A percentile compares a stretch with the other conserved stretches of the same genome.
phyloP scores from a whole-genome alignment of 2,113 vertebrate species.

The Alces alces region DNA sequence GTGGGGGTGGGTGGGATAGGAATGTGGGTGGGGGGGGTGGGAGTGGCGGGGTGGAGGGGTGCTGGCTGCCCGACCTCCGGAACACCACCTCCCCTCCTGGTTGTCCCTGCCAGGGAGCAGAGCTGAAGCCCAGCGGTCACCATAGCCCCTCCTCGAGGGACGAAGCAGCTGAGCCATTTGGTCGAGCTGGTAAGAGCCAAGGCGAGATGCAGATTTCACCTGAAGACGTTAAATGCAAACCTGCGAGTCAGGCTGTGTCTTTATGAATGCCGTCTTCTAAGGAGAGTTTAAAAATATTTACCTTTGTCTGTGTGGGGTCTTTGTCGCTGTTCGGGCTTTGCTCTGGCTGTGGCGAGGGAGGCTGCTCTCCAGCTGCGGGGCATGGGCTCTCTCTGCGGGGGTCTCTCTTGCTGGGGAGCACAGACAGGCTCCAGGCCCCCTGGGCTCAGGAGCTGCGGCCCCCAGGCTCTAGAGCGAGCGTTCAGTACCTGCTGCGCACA shows the following conservation, averaged over 20 bases:
- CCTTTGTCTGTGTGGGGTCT: neutral
- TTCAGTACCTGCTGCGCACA: fast-evolving
- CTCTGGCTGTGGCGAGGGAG: neutral
- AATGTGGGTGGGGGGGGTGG: no score
- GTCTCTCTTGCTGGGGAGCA: neutral
- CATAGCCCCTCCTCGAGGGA: neutral
- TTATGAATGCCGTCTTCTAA: neutral
- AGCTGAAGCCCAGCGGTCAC: no score
- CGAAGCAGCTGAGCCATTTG: neutral
- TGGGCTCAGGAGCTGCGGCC: neutral
- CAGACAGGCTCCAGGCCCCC: neutral
- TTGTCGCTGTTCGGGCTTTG: fast-evolving
- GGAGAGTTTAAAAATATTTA: neutral
- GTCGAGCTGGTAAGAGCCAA: neutral
- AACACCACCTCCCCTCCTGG: neutral
- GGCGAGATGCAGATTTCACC: fast-evolving
- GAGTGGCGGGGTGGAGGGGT: no score
- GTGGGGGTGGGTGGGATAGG: no score
- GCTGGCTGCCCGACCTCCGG: neutral
- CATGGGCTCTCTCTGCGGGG: neutral
- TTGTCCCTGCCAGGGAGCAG: neutral
- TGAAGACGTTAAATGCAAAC: neutral
- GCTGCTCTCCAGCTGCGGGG: neutral
- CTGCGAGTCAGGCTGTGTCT: neutral
- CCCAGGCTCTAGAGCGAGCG: fast-evolving